These are phyloP conservation scores for Sebastes goodei DNA, from an alignment of 2,797 vertebrate species.

Conservation along the genomic window DNA sequence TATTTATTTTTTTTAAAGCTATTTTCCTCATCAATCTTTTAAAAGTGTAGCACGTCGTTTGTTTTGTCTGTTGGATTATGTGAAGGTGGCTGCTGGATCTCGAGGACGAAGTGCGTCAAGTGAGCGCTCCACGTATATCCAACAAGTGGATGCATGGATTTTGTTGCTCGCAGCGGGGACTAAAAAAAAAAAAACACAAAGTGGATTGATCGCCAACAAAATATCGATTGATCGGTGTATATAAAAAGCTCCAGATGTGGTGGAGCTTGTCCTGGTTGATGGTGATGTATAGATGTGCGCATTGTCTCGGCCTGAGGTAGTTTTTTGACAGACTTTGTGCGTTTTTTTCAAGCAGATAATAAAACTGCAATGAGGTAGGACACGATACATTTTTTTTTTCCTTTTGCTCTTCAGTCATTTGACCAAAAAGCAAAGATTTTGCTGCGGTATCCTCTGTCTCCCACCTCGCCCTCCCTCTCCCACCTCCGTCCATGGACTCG, in stretches of 20 bases:
- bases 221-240: not conserved
- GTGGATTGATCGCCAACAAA: slow-evolving; percentile 11
- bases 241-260: slow-evolving; percentile 28
- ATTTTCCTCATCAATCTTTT: not conserved
- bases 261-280: slow-evolving; percentile 21
- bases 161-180: not conserved
- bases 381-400: not conserved
- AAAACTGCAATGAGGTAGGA: slow-evolving; percentile 56
- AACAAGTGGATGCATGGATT: slow-evolving; percentile 76
- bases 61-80: slow-evolving; percentile 38
- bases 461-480: slow-evolving; percentile 8
- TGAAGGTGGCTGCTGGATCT: slow-evolving; percentile 13
- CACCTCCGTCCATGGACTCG: slow-evolving; percentile 61
- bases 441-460: slow-evolving; percentile 52
- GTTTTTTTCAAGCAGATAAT: not conserved
- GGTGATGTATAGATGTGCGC: slow-evolving; percentile 34
- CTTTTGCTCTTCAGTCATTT: slow-evolving; percentile 14
- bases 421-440: slow-evolving; percentile 18
- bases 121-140: slow-evolving; percentile 63
- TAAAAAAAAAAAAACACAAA: not conserved
- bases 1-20: not conserved
- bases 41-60: not conserved
- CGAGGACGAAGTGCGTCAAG: slow-evolving; percentile 60
- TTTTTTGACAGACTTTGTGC: slow-evolving; percentile 33
- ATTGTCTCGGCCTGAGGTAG: slow-evolving; percentile 36